A percentile compares a stretch with the other conserved stretches of the same genome.
Evolutionary conservation across 2,113 vertebrate genomes (phyloP).

Genomic region (Tringa solitaria): DNA sequence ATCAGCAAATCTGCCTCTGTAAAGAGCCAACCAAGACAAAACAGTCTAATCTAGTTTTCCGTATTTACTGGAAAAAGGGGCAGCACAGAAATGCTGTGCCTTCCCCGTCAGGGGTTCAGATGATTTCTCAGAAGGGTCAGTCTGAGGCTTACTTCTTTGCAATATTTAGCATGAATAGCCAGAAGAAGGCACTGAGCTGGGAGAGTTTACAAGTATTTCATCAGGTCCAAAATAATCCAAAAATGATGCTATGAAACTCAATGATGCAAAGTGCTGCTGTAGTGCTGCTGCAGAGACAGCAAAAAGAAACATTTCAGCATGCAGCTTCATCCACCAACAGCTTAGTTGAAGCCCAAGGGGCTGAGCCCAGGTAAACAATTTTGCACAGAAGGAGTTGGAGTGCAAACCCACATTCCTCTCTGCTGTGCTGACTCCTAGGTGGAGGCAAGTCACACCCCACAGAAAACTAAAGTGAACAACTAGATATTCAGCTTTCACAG

Average conservation of each 20-base stretch:
- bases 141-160: not conserved
- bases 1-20: not conserved
- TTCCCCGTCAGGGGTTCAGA: not conserved
- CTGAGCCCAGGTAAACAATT: not conserved
- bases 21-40: not conserved
- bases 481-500: not conserved
- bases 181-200: not conserved
- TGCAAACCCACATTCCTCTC: not conserved
- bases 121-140: not conserved
- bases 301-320: not conserved
- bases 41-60: not conserved
- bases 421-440: not conserved
- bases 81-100: not conserved
- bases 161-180: not conserved
- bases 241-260: not conserved
- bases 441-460: not conserved
- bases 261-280: not conserved
- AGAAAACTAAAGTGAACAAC: not conserved
- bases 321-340: not conserved
- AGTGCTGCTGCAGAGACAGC: not conserved
- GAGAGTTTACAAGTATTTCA: not conserved
- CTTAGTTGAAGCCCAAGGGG: fast-evolving
- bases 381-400: not conserved
- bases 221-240: not conserved
- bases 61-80: not conserved